Conservation (phyloP, 2,888 invertebrate species). For the Auanema freiburgensis region DNA sequence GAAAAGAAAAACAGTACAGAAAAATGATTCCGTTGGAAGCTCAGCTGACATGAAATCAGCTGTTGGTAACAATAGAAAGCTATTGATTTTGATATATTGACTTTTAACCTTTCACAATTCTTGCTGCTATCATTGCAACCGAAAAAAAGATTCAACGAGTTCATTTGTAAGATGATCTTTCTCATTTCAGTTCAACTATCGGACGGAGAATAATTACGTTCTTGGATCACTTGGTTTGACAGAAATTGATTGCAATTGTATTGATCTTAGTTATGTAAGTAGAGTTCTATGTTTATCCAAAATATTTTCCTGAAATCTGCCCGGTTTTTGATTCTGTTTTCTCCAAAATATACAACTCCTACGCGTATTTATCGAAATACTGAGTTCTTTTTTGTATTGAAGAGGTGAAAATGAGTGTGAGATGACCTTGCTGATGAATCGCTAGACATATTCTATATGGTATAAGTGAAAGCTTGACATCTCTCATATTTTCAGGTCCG, state of each 20-base stretch:
- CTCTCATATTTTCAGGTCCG: conserved; percentile 43
- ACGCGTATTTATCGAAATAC: neutral
- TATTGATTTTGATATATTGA: neutral
- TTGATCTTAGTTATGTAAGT: conserved; percentile 89
- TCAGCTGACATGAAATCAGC: no score
- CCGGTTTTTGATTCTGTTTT: neutral
- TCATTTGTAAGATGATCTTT: conserved; percentile 1
- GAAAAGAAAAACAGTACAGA: neutral
- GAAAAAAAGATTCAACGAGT: conserved; percentile 5
- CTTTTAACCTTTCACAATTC: neutral
- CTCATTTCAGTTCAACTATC: conserved; percentile 78
- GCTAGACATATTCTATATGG: neutral
- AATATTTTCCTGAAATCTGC: neutral
- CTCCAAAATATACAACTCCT: neutral
- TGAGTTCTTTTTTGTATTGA: no score
- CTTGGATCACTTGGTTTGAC: conserved; percentile 92
- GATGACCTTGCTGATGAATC: neutral
- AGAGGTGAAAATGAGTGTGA: conserved; percentile 6
- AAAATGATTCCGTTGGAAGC: no score
- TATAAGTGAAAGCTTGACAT: no score
- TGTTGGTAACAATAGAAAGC: neutral
- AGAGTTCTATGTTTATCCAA: conserved; percentile 1
- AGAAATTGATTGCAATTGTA: conserved; percentile 95
- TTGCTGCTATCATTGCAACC: neutral
- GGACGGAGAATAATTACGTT: conserved; percentile 89